Conservation (phyloP, 2,797 vertebrate species). For the Gadopsis marmoratus region DNA sequence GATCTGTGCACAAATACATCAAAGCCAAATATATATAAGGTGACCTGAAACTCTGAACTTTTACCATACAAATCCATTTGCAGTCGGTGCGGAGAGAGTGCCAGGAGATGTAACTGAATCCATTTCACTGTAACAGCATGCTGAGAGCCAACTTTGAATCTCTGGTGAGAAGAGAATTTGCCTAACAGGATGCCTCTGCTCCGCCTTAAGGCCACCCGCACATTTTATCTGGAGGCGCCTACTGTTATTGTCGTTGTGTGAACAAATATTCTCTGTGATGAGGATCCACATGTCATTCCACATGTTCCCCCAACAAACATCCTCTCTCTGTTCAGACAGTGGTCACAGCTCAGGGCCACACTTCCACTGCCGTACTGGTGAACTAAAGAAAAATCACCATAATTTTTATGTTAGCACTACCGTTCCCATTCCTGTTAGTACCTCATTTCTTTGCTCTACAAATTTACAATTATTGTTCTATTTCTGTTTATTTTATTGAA, state of each 20-base stretch:
- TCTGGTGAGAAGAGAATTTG: slow-evolving; percentile 51
- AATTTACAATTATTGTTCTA: not conserved
- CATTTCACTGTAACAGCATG: slow-evolving; percentile 44
- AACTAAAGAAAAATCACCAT: not conserved
- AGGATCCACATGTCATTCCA: slow-evolving; percentile 29
- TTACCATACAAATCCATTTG: slow-evolving; percentile 54
- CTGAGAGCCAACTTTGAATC: slow-evolving; percentile 44
- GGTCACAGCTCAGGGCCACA: slow-evolving; percentile 1
- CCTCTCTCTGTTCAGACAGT: not conserved
- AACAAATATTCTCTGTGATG: slow-evolving; percentile 33
- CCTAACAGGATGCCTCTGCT: slow-evolving; percentile 44
- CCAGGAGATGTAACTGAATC: slow-evolving; percentile 55
- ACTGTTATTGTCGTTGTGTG: slow-evolving; percentile 39
- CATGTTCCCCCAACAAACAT: slow-evolving; percentile 32
- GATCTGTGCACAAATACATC: slow-evolving; percentile 17
- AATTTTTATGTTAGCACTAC: not conserved
- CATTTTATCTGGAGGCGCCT: slow-evolving; percentile 30
- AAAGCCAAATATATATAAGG: slow-evolving; percentile 19
- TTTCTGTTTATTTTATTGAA: not conserved
- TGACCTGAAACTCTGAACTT: slow-evolving; percentile 45
- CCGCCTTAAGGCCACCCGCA: slow-evolving; percentile 40
- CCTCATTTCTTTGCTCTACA: not conserved
- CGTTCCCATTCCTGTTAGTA: not conserved
- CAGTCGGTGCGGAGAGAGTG: slow-evolving; percentile 22
- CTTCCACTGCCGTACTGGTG: not conserved